Evolutionary conservation across 2,888 invertebrate species (phyloP), one percentile per base, ranked within the genome.

Genomic region (Dione juno): DNA sequence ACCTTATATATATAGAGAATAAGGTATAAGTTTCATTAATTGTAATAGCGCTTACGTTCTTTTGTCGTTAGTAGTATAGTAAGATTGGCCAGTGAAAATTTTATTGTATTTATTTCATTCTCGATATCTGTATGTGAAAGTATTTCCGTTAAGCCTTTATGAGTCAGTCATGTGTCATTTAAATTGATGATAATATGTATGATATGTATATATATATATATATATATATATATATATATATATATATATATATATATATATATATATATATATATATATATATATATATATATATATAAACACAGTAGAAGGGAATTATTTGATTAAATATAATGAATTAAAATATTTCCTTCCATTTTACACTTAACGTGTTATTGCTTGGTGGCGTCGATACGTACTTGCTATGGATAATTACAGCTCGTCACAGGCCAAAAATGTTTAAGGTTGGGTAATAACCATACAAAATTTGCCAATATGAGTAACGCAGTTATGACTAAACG

Each of bases 91-190:
- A 53, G 35, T 45, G 58, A 58, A 58, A 68, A 64, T 63, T 72
- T 50, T 71, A 40, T 53, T 67, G 64, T 72, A 58, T 67, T 72
- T 66, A 28, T 66, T 72, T 69, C 59, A 57, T 48, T 58, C 48
- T 48, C 16, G 52, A 61, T 53, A 61, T 68, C 53, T 21, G 67
- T 43, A 57, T 52, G 72, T 57, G 66, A 72, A 67, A 70, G 72
- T 70, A 37, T 54, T 67, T 59, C 40, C 67, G 50, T 19, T 63
- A n/a, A 71, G 45, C 43, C 53, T 54, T 72, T 59, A 21, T 67
- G 70, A 72, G 45, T 67, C 70, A 65, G 3, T 28, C 5, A 28
- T 28, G 28, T 28, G 28, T 28, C 28, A 28, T 28, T 28, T 28
- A 28, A 28, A n/a, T n/a, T n/a, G n/a, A n/a, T n/a, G n/a, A n/a